Percentiles rank a stretch among this genome's conserved stretches.
phyloP scores from a whole-genome alignment of 1,140 invertebrate genomes.

The Scaptodrosophila lebanonensis region DNA sequence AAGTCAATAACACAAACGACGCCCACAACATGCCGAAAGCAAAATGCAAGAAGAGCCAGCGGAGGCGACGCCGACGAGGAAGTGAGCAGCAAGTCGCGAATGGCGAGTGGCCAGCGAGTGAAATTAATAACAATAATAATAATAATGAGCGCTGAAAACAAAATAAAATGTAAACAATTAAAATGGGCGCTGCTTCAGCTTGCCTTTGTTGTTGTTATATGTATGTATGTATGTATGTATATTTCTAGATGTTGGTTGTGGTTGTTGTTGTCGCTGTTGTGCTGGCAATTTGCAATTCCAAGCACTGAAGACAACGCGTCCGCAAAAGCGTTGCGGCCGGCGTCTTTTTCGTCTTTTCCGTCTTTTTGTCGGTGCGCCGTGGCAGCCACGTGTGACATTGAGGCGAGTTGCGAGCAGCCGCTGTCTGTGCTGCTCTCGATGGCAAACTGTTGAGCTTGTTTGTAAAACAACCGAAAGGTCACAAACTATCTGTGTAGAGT shows the following conservation, averaged over 20 bases:
- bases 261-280: too few relatives aligned
- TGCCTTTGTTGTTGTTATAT: too few relatives aligned
- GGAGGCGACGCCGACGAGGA: slow-evolving; percentile 3
- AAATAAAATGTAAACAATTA: slow-evolving; percentile 75
- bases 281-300: slow-evolving; percentile 70
- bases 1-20: slow-evolving; percentile 66
- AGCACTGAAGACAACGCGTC: slow-evolving; percentile 41
- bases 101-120: slow-evolving; percentile 33
- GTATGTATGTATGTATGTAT: too few relatives aligned
- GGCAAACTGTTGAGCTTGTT: slow-evolving; percentile 58
- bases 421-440: slow-evolving; percentile 4
- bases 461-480: slow-evolving; percentile 72
- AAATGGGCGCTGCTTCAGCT: too few relatives aligned
- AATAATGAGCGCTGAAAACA: slow-evolving; percentile 72
- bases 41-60: slow-evolving; percentile 1
- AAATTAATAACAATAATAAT: slow-evolving; percentile 75
- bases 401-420: slow-evolving; percentile 49
- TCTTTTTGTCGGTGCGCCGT: slow-evolving; percentile 7
- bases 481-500: slow-evolving; percentile 70
- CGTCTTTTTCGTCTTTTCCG: slow-evolving; percentile 24
- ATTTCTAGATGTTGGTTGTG: too few relatives aligned
- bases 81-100: slow-evolving; percentile 12
- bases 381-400: slow-evolving; percentile 53
- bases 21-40: slow-evolving; percentile 42
- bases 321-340: slow-evolving; percentile 19